Evolutionary conservation across 1,140 invertebrate species (phyloP), one percentile per base, ranked within the genome.

Genomic region (Bombus confusus): DNA sequence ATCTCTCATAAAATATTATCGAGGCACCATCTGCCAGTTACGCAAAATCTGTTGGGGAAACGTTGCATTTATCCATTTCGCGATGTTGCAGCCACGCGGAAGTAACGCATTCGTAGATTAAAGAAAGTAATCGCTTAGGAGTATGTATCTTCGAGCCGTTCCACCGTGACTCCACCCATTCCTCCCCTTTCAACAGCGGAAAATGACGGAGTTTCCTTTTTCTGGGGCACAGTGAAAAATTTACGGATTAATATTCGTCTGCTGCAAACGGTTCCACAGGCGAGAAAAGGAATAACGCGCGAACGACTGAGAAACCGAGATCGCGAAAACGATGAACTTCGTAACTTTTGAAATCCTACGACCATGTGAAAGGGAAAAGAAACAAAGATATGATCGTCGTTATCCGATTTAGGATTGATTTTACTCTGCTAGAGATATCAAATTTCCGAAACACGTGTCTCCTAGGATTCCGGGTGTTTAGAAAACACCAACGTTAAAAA

Each of bases 1-100:
- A 88, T 80, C 83, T 86, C 71, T 77, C 75, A 73, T 89, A 88
- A 89, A 89, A 89, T 89, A 89, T 89, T 89, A 89, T 89, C 88
- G 73, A 73, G 69, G 71, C 68, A 89, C 74, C 88, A 89, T 89
- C 87, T 89, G 88, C 88, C 87, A 89, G 83, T 89, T 89, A 88
- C 87, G 80, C 80, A 80, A 88, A 88, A 89, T 89, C 88, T 64
- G 71, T 62, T 69, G 87, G 71, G 87, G 88, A 83, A 89, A 83
- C 80, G 77, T 83, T 88, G 80, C 87, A 79, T 89, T 88, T 86
- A 89, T 86, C 84, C 75, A 25, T 88, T 89, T 64, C 57, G 74
- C 83, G 71, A 68, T 62, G 69, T n/a, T 68, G 69, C 75, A 75
- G 59, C 76, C 76, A 81, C 78, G 69, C 83, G 83, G 77, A 86